Conservation (phyloP, 2,113 vertebrate species). For the Ivindomyrus marchei region DNA sequence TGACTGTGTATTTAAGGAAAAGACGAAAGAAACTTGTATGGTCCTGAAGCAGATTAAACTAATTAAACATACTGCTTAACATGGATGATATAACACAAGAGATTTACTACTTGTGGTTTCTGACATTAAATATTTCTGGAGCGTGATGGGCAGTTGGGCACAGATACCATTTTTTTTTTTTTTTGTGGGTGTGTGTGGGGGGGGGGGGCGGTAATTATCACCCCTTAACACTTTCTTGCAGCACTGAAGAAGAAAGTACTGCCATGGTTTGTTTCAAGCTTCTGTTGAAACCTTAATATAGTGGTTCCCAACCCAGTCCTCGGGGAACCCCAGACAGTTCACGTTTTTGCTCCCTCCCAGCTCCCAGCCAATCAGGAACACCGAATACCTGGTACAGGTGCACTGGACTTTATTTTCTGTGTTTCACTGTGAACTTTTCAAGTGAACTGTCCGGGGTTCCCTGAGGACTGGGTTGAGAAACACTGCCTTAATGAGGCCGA, state of each 20-base stretch:
- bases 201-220: neutral
- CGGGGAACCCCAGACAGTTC: too few relatives aligned
- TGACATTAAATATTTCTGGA: neutral
- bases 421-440: too few relatives aligned
- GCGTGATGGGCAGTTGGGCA: neutral
- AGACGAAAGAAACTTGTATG: neutral
- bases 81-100: neutral
- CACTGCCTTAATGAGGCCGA: neutral
- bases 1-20: neutral
- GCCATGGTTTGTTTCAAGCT: neutral
- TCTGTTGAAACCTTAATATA: neutral
- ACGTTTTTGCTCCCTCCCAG: too few relatives aligned
- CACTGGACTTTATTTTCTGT: too few relatives aligned
- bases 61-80: neutral
- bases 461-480: too few relatives aligned
- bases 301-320: too few relatives aligned
- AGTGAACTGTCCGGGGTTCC: too few relatives aligned
- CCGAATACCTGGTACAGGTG: too few relatives aligned
- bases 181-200: neutral
- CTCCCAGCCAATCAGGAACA: too few relatives aligned
- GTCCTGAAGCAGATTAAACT: neutral
- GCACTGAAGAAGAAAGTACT: neutral
- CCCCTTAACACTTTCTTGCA: neutral
- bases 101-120: neutral
- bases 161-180: neutral